phyloP scores from a whole-genome alignment of 2,888 invertebrate species.

The Tridacna crocea region DNA sequence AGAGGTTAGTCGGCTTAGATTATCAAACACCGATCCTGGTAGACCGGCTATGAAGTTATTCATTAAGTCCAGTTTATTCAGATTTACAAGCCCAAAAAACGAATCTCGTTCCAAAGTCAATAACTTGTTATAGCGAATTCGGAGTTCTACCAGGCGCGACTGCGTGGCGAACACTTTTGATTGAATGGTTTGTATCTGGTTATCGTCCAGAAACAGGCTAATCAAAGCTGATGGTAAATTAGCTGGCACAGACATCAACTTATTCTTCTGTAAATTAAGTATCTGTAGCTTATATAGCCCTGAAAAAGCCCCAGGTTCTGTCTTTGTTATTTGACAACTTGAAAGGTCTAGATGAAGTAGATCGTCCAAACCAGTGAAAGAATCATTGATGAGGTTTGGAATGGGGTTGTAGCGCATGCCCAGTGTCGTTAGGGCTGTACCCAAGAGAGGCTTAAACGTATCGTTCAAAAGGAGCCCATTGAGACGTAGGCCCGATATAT shows the following conservation, averaged over 20 bases:
- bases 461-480: constrained; percentile 63
- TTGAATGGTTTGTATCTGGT: constrained; percentile 91
- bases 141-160: constrained; percentile 91
- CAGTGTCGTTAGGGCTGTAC: constrained; percentile 64
- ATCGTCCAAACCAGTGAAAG: constrained; percentile 66
- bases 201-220: constrained; percentile 67
- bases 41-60: constrained; percentile 76
- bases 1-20: constrained; percentile 88
- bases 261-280: constrained; percentile 69
- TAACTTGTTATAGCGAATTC: constrained; percentile 94
- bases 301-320: constrained; percentile 62
- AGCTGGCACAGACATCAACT: constrained; percentile 60
- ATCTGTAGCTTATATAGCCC: constrained; percentile 63
- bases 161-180: constrained; percentile 91
- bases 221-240: constrained; percentile 66
- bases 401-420: constrained; percentile 70
- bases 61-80: constrained; percentile 93
- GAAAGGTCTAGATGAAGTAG: constrained; percentile 67
- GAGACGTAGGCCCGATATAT: constrained; percentile 69
- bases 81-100: constrained; percentile 80
- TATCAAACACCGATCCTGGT: constrained; percentile 84
- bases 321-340: constrained; percentile 60
- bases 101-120: constrained; percentile 89
- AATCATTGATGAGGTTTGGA: constrained; percentile 47
- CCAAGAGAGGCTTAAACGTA: constrained; percentile 66